A percentile compares a stretch with the other conserved stretches of the same genome.
phyloP scores from a whole-genome alignment of 2,797 vertebrate species.

The Gadopsis bispinosus region DNA sequence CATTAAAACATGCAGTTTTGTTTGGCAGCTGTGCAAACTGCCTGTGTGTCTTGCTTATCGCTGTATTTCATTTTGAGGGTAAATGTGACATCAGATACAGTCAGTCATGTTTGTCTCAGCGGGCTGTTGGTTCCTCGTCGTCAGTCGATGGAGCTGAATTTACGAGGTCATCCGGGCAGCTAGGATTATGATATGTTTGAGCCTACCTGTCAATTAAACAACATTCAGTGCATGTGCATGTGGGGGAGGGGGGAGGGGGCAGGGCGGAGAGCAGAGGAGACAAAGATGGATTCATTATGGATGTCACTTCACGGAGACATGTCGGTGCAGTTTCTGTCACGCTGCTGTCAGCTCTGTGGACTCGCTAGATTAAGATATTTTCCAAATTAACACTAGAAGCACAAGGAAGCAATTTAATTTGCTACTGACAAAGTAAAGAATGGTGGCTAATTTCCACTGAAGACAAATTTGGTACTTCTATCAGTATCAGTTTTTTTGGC shows the following conservation, averaged over 20 bases:
- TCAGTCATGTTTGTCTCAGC: conserved; percentile 26
- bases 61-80: conserved; percentile 8
- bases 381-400: conserved; percentile 19
- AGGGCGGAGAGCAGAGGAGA: conserved; percentile 14
- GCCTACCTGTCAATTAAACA: conserved; percentile 67
- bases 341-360: conserved; percentile 20
- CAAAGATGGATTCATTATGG: conserved; percentile 62
- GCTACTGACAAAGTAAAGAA: conserved; percentile 7
- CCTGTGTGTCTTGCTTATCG: neutral
- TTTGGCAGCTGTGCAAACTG: conserved; percentile 33
- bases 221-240: conserved; percentile 39
- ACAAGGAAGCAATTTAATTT: conserved; percentile 30
- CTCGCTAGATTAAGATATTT: conserved; percentile 32
- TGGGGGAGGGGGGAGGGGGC: conserved; percentile 28
- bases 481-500: neutral
- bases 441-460: neutral
- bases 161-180: conserved; percentile 60
- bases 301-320: conserved; percentile 42
- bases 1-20: conserved; percentile 38
- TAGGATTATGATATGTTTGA: conserved; percentile 74
- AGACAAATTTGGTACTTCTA: neutral
- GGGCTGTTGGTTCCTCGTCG: conserved; percentile 31
- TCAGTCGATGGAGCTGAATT: conserved; percentile 62
- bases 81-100: conserved; percentile 37
- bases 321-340: conserved; percentile 40